Base-by-base conservation (phyloP, 2,113 vertebrate genomes). In the Oryzias curvinotus region DNA sequence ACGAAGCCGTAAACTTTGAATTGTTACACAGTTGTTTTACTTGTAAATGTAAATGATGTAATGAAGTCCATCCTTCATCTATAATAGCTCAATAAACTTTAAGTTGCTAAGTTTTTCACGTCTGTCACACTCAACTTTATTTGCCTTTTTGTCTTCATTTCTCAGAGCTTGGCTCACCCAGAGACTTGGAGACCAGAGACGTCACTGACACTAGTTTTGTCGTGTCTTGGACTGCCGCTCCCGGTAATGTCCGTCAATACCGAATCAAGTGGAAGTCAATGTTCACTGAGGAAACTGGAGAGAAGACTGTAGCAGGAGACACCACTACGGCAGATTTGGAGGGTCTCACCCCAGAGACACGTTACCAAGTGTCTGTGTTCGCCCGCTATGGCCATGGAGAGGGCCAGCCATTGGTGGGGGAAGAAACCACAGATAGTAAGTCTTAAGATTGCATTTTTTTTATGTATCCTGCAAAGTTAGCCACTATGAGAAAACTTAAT, bases 371-470 rank as follows among this genome's bases (percentile, higher is more conserved):
- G 86, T 96, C 94, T 19, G 93, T 99, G 54, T 94, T 92, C 44
- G 96, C 96, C 51, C 80, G 64, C 48, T 99, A 99, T 52, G 90
- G 88, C 73, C 94, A 85, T 2, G 96, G 96, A 67, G 95, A 96
- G 74, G 97, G 96, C 63, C 91, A 93, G 41, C 93, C 97, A 0
- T 80, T 99, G 57, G 88, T 78, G 59, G 94, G 94, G 91, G 94
- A 96, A 67, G 96, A 95, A 87, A 97, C 93, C 72, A 99, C 97
- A 67, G 94, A 97, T 72, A 87, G 97, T 99, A 90, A 90, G 83
- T 86, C 21, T 47, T 75, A n/a, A 1, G 7, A 52, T 57, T 21
- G 25, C 77, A 47, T 28, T 42, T 41, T 18, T 19, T 42, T 17
- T 51, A 5, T 23, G 17, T 44, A 6, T 42, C 19, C n/a, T 36